Conservation (phyloP, 1,140 invertebrate genomes). For the Cherax quadricarinatus region DNA sequence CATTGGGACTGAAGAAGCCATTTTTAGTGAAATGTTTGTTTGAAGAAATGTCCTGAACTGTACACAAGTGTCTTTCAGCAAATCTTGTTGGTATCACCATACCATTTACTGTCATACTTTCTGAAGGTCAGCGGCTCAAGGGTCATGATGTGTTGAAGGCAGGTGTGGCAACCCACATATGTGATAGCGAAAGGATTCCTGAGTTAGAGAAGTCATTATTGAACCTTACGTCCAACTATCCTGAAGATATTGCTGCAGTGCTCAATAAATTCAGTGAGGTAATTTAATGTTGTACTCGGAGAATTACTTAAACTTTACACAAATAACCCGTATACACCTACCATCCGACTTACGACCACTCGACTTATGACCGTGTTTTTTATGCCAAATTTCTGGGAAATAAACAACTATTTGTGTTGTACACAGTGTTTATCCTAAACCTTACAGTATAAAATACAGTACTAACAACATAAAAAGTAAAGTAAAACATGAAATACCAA, state of each 20-base stretch:
- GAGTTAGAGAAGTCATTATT: conserved; percentile 77
- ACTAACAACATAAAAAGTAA: too few relatives aligned
- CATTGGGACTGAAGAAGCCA: too few relatives aligned
- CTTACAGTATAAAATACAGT: too few relatives aligned
- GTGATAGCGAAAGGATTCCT: conserved; percentile 83
- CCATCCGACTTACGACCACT: too few relatives aligned
- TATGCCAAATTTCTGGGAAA: too few relatives aligned
- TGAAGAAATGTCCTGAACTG: neutral
- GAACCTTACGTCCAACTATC: conserved; percentile 40
- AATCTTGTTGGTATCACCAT: neutral
- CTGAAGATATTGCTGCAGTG: conserved; percentile 58
- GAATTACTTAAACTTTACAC: neutral
- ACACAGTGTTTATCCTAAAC: too few relatives aligned
- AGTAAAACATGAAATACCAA: too few relatives aligned
- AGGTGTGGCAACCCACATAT: conserved; percentile 96
- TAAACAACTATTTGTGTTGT: too few relatives aligned
- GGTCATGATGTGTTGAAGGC: conserved; percentile 92
- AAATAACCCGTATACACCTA: too few relatives aligned
- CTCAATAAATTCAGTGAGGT: conserved; percentile 59
- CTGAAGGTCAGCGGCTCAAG: conserved; percentile 82
- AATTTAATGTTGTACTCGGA: neutral
- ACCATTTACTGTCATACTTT: neutral
- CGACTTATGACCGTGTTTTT: too few relatives aligned
- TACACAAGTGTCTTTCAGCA: neutral
- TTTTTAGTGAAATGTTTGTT: neutral